These are phyloP conservation scores for Thera britannica DNA, from an alignment of 2,888 invertebrate genomes.

Conservation along the genomic window DNA sequence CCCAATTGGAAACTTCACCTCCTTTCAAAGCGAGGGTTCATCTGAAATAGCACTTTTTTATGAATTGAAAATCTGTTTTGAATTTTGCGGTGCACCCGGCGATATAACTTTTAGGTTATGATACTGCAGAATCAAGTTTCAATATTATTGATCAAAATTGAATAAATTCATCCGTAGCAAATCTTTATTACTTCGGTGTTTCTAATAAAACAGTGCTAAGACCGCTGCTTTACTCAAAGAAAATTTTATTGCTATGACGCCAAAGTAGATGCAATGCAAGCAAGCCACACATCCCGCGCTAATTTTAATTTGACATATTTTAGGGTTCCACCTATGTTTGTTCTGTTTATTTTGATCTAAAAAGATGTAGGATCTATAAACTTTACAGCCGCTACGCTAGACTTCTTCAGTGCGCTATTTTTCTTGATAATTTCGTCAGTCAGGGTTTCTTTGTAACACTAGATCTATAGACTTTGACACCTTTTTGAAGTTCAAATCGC, in stretches of 20 bases:
- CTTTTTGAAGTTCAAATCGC: slow-evolving; percentile 9
- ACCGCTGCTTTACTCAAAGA: slow-evolving; percentile 17
- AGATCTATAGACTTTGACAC: slow-evolving; percentile 17
- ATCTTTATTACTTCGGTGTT: not conserved
- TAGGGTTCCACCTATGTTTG: slow-evolving; percentile 8
- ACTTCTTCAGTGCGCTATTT: slow-evolving; percentile 11
- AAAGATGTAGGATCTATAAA: not conserved
- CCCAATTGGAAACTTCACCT: slow-evolving; percentile 53
- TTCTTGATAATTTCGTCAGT: slow-evolving; percentile 13
- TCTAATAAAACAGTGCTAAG: not conserved
- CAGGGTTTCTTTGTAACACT: slow-evolving; percentile 26
- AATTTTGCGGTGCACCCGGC: slow-evolving; percentile 62
- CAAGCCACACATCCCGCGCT: slow-evolving; percentile 75
- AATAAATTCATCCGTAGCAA: not conserved
- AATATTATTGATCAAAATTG: not conserved
- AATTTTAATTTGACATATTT: slow-evolving; percentile 49
- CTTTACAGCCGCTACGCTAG: not conserved
- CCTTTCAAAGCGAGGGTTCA: slow-evolving; percentile 51
- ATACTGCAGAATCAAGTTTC: slow-evolving; percentile 42
- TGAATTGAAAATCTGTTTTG: slow-evolving; percentile 16
- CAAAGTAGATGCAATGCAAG: slow-evolving; percentile 55
- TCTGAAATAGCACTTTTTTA: slow-evolving; percentile 59
- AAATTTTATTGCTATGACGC: slow-evolving; percentile 59
- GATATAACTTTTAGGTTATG: slow-evolving; percentile 72
- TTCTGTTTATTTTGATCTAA: slow-evolving; percentile 1